Base-by-base conservation (phyloP, 2,888 invertebrate species). In the Sesia apiformis region DNA sequence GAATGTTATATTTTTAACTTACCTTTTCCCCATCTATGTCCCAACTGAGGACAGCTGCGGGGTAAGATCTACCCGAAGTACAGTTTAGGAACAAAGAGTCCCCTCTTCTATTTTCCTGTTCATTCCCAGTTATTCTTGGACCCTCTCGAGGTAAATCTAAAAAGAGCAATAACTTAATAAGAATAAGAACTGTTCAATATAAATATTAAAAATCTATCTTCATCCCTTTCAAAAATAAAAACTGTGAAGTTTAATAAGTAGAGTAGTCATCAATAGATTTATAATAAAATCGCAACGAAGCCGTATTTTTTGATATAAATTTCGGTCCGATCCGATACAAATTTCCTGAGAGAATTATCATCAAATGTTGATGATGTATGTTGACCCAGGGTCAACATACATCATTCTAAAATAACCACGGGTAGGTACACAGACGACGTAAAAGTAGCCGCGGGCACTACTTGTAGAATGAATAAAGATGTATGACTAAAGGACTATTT, bases 1-100 rank as follows among this genome's bases (percentile, higher is more conserved):
- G 23, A 23, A 23, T 23, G 23, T 23, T 23, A 23, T 23, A 23
- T 23, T 23, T 23, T 23, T 23, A 23, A 23, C 77, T 76, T 84
- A 94, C 94, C 92, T 93, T 91, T 78, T 94, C 92, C 65, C 94
- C 94, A 72, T 95, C 94, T 72, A 95, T 94, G 80, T 93, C 94
- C 94, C 94, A 95, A 72, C 93, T 93, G 39, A 95, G 90, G 60
- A 92, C 89, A 38, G 94, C 94, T 38, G 94, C 93, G 40, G 95
- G 95, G 77, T 93, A 93, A 58, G 94, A 94, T 73, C 93, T 91
- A 50, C 94, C 94, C 49, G 94, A 94, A 46, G 94, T 94, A 80
- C 95, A 95, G 79, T 95, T 95, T 61, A 95, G 83, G 75, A 92
- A 93, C 67, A 95, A 88, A 60, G 91, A 92, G 74, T 94, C 94